A percentile compares a stretch with the other conserved stretches of the same genome.
Conservation (phyloP, 2,113 vertebrate genomes). For the Macquaria australasica region DNA sequence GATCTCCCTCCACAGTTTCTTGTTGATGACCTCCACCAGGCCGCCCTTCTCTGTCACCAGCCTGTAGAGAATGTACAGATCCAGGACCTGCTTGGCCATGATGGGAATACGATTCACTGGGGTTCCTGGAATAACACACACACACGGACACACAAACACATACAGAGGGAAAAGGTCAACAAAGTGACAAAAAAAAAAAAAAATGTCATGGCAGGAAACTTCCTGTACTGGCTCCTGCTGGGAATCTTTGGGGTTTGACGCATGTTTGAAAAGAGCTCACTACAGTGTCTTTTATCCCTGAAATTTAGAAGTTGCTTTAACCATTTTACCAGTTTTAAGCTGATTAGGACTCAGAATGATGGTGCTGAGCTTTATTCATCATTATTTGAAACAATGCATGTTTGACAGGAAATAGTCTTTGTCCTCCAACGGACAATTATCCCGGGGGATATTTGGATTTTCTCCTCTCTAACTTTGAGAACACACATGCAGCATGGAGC, state of each 20-base stretch:
- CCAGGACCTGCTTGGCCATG: constrained; percentile 99
- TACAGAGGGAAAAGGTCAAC: background rate
- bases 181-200: background rate
- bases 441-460: background rate
- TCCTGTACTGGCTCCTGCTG: no score
- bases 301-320: background rate
- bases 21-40: constrained; percentile 98
- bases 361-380: background rate
- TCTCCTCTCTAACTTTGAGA: background rate
- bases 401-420: background rate
- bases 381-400: no score
- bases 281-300: no score
- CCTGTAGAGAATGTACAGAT: constrained; percentile 96
- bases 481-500: background rate
- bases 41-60: constrained; percentile 98
- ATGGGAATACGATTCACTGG: constrained; percentile 98
- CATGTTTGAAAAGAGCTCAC: background rate
- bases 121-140: constrained; percentile 86
- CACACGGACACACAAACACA: constrained; percentile 13
- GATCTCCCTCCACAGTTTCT: constrained; percentile 98
- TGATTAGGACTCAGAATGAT: background rate
- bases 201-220: background rate
- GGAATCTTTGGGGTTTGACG: background rate
- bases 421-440: background rate
- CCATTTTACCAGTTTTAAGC: background rate